Base-by-base conservation (phyloP, 2,113 vertebrate species). In the Microcebus murinus region DNA sequence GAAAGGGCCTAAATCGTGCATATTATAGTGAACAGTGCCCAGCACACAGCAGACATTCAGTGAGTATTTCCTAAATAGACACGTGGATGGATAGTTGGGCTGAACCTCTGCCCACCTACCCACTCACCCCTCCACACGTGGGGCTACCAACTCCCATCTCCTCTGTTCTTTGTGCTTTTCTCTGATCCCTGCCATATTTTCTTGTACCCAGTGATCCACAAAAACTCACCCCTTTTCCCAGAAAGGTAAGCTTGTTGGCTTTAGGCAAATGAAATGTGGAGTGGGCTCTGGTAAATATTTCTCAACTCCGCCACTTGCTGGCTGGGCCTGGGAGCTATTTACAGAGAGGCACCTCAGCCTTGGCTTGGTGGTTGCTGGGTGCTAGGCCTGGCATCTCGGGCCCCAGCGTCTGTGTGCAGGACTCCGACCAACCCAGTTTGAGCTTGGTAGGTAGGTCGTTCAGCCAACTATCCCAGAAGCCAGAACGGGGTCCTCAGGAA, bases 361-460 rank as follows among this genome's bases (percentile, higher is more conserved):
- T 96, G 79, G 95, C 70, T 82, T 80, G 27, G 7, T 27, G 96
- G 61, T 70, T 94, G 15, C 88, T 93, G 34, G 59, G 92, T 91
- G 93, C 88, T 61, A 21, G 7, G 74, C 90, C 90, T 4, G 20
- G 42, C 29, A 42, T 34, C 79, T 84, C 11, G 65, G 34, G 42
- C 50, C 85, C 48, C 79, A 55, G 57, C 61, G 81, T 50, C 93
- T 65, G 0, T 5, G 55, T 13, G 20, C 2, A 70, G 73, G 65
- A 45, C 50, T 39, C 74, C 63, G 82, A 79, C 67, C 25, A 48
- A 23, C n/a, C 45, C 29, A 20, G 18, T 52, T 39, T 55, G 92
- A 95, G 77, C 9, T 23, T 73, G 20, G 70, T 42, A 55, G 50
- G 70, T 42, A 36, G 50, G 20, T n/a, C 63, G 55, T n/a, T 79